Percentiles rank a stretch among this genome's conserved stretches.
Evolutionary conservation across 2,888 invertebrate genomes (phyloP).

Genomic region (Amaurobius ferox): DNA sequence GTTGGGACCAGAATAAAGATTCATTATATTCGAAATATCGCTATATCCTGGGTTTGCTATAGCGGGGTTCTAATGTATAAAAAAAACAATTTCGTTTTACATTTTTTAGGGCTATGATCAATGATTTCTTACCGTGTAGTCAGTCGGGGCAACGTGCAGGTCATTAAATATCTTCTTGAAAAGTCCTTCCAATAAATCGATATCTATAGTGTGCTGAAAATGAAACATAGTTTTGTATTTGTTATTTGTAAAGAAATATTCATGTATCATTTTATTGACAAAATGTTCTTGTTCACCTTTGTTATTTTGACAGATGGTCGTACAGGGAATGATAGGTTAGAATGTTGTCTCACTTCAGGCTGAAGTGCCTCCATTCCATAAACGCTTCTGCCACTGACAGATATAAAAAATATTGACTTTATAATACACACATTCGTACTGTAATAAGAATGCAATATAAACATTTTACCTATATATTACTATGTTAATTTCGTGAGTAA

Average conservation of each 20-base stretch:
- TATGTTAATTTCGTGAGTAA: too few species aligned
- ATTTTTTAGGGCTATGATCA: too few species aligned
- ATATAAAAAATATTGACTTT: too few species aligned
- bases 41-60: too few species aligned
- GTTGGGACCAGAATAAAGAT: too few species aligned
- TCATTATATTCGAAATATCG: too few species aligned
- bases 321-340: constrained; percentile 78
- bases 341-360: constrained; percentile 78
- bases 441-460: too few species aligned
- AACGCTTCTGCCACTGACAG: constrained; percentile 75
- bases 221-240: constrained; percentile 30
- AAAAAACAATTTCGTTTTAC: too few species aligned
- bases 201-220: constrained; percentile 78
- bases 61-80: too few species aligned
- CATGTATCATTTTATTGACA: not conserved
- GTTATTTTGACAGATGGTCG: constrained; percentile 79
- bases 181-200: constrained; percentile 79
- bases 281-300: constrained; percentile 76
- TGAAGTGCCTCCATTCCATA: constrained; percentile 79
- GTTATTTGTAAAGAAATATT: constrained; percentile 1
- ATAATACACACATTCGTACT: too few species aligned
- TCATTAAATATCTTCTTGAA: constrained; percentile 80
- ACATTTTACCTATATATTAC: too few species aligned
- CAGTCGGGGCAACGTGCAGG: constrained; percentile 78
- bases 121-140: constrained; percentile 78